Conservation (phyloP, 2,888 invertebrate species). For the Sarcophaga caerulescens region DNA sequence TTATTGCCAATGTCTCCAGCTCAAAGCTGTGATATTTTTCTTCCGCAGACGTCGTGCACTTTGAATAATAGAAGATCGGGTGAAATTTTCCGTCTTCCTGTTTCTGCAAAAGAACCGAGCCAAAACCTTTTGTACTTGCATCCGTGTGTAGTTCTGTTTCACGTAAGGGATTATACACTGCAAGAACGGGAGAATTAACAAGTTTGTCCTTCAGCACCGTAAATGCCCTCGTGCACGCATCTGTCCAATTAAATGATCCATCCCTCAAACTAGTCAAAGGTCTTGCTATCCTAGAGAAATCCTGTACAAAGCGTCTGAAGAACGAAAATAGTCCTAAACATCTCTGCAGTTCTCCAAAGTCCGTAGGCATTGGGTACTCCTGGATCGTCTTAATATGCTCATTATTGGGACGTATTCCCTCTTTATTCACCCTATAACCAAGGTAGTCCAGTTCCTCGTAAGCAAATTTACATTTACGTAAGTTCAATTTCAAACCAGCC, state of each 20-base stretch:
- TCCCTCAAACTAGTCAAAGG: background rate
- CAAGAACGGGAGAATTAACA: background rate
- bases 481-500: constrained; percentile 27
- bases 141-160: constrained; percentile 59
- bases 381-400: constrained; percentile 8
- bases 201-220: background rate
- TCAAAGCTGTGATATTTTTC: too few relatives aligned
- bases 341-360: background rate
- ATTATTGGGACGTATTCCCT: constrained; percentile 37
- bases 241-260: constrained; percentile 14
- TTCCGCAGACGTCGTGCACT: too few relatives aligned
- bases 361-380: background rate
- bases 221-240: background rate
- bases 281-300: constrained; percentile 68
- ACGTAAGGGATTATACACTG: constrained; percentile 44
- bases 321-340: constrained; percentile 12
- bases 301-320: constrained; percentile 46
- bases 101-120: background rate
- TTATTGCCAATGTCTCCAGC: background rate
- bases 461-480: constrained; percentile 23
- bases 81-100: too few relatives aligned
- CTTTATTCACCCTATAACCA: constrained; percentile 39
- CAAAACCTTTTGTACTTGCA: constrained; percentile 5
- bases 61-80: too few relatives aligned
- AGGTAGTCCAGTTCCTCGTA: constrained; percentile 43